Conservation (phyloP, 2,797 vertebrate species). For the Melanotaenia boesemani region DNA sequence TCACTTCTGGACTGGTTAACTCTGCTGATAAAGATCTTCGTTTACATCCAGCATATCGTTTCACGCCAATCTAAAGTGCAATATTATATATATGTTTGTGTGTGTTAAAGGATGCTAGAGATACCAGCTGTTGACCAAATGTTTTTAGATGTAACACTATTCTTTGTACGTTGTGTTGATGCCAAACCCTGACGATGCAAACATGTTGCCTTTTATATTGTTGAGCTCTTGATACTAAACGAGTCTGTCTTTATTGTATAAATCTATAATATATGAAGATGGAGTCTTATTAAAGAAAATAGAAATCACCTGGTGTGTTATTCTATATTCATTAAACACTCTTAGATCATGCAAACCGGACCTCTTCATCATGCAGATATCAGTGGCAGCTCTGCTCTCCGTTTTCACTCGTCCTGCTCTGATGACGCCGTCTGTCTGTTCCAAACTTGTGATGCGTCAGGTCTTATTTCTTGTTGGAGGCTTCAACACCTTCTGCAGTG, state of each 20-base stretch:
- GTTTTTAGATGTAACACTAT: constrained; percentile 61
- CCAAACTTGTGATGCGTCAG: not conserved
- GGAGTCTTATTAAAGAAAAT: constrained; percentile 65
- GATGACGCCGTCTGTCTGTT: not conserved
- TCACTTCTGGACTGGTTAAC: constrained; percentile 26
- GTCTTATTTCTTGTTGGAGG: too few species aligned
- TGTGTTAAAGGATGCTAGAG: constrained; percentile 51
- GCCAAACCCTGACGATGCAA: constrained; percentile 63
- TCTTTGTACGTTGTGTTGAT: constrained; percentile 46
- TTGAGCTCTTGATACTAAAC: constrained; percentile 43
- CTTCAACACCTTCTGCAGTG: constrained; percentile 41
- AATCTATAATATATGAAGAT: constrained; percentile 73
- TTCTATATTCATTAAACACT: constrained; percentile 4
- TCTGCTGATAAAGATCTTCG: constrained; percentile 39
- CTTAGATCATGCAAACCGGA: constrained; percentile 17
- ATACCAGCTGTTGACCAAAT: constrained; percentile 74
- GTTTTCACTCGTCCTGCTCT: constrained; percentile 29
- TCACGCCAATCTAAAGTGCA: constrained; percentile 73
- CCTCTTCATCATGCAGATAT: constrained; percentile 10
- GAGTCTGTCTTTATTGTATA: constrained; percentile 63
- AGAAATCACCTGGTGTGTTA: not conserved
- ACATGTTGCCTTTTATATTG: constrained; percentile 67
- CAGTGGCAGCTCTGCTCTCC: constrained; percentile 30
- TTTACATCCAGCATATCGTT: constrained; percentile 58
- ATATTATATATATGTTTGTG: constrained; percentile 62